phyloP scores from a whole-genome alignment of 2,797 vertebrate genomes.

The Nannoperca obscura region DNA sequence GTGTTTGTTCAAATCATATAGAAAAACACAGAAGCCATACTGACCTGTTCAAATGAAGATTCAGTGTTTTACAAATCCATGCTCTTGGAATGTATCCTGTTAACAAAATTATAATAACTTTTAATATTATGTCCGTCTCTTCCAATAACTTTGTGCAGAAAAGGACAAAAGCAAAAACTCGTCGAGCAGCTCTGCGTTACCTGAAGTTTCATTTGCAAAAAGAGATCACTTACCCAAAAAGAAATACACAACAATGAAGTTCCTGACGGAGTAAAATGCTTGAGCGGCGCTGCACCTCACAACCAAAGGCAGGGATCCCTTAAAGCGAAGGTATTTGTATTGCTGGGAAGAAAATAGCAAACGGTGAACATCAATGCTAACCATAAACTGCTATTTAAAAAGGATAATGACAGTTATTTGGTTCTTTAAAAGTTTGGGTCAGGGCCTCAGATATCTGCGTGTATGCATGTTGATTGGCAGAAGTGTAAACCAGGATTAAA shows the following conservation, averaged over 20 bases:
- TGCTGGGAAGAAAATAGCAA: constrained; percentile 82
- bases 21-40: constrained; percentile 17
- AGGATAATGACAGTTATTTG: not conserved
- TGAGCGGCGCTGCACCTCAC: constrained; percentile 91
- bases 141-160: not conserved
- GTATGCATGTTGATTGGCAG: not conserved
- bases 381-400: not conserved
- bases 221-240: constrained; percentile 90
- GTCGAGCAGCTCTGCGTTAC: not conserved
- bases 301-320: constrained; percentile 88
- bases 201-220: not conserved
- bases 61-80: constrained; percentile 92
- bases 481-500: not conserved
- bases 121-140: not conserved
- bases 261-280: constrained; percentile 91
- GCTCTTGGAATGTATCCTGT: constrained; percentile 91
- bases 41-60: constrained; percentile 89
- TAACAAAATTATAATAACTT: not conserved
- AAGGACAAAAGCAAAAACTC: not conserved
- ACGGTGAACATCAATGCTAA: not conserved
- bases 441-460: not conserved
- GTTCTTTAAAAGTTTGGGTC: not conserved
- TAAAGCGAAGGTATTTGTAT: constrained; percentile 95
- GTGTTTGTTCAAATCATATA: not conserved
- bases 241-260: constrained; percentile 90